Evolutionary conservation across 1,140 invertebrate genomes (phyloP).

Genomic region (Pararge aegeria): DNA sequence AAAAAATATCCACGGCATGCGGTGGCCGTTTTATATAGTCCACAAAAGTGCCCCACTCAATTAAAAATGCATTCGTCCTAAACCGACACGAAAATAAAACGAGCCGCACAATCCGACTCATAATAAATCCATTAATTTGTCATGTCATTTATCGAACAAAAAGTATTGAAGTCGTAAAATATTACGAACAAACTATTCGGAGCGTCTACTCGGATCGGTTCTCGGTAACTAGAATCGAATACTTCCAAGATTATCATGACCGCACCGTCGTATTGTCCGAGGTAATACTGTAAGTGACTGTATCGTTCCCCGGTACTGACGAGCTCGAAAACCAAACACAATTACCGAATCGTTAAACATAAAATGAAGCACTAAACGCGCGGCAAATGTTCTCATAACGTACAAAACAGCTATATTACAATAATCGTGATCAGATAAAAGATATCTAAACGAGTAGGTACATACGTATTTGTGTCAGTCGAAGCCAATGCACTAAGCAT

Average conservation of each 20-base stretch:
- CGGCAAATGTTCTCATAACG: constrained; percentile 17
- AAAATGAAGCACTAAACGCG: constrained; percentile 5
- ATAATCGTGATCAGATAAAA: constrained; percentile 25
- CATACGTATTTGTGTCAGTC: constrained; percentile 15
- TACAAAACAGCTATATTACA: constrained; percentile 21
- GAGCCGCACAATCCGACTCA: constrained; percentile 61
- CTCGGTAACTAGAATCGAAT: constrained; percentile 64
- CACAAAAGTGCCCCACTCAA: constrained; percentile 76
- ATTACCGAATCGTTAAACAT: constrained; percentile 5
- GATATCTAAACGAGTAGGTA: constrained; percentile 13
- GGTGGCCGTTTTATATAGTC: constrained; percentile 74
- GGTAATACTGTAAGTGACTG: constrained; percentile 65
- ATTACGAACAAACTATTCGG: constrained; percentile 52
- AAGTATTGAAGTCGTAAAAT: constrained; percentile 58
- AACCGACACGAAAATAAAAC: constrained; percentile 64
- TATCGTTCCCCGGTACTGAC: constrained; percentile 41
- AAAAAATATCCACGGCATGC: constrained; percentile 70
- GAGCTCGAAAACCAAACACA: constrained; percentile 28
- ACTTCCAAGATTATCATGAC: constrained; percentile 67
- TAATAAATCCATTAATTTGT: constrained; percentile 79
- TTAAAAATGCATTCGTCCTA: constrained; percentile 78
- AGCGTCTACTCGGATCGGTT: constrained; percentile 47
- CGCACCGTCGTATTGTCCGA: constrained; percentile 56
- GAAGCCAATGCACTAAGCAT: constrained; percentile 14
- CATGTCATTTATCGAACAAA: constrained; percentile 74